These are phyloP conservation scores for Myodes glareolus DNA, from an alignment of 2,113 vertebrate genomes.

Conservation along the genomic window DNA sequence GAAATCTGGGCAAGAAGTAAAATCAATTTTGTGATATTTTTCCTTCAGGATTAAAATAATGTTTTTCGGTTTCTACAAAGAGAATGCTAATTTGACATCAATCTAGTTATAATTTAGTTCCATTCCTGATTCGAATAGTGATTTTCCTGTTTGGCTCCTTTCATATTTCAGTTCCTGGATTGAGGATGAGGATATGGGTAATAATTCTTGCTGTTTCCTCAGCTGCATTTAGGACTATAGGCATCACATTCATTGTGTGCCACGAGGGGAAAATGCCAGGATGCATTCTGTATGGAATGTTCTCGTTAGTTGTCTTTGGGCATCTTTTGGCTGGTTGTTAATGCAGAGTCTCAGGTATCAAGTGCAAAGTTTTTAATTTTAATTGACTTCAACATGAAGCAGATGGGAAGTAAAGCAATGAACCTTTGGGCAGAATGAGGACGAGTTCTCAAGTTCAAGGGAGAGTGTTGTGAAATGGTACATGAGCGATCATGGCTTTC, in stretches of 20 bases:
- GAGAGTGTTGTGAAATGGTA: not conserved
- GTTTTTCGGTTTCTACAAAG: conserved; percentile 49
- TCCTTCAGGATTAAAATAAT: conserved; percentile 55
- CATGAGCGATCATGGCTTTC: not conserved
- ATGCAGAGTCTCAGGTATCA: not conserved
- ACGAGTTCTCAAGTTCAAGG: not conserved
- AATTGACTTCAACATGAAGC: not conserved
- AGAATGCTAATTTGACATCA: conserved; percentile 43
- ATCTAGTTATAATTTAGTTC: conserved; percentile 53
- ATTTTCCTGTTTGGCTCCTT: conserved; percentile 46
- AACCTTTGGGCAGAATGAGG: not conserved
- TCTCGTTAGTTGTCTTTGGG: not conserved
- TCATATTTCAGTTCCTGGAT: conserved; percentile 24
- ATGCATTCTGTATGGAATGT: not conserved
- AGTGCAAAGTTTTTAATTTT: not conserved
- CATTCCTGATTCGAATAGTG: not conserved
- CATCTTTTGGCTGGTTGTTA: not conserved
- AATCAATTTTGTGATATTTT: conserved; percentile 40
- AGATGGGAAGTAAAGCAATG: not conserved
- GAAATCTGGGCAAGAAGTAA: conserved; percentile 4
- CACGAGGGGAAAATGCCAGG: conserved; percentile 1
- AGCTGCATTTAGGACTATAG: not conserved
- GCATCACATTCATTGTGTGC: not conserved
- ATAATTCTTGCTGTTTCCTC: not conserved
- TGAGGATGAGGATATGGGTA: not conserved